Base-by-base conservation (phyloP, 2,888 invertebrate species). In the Dasypolia templi region DNA sequence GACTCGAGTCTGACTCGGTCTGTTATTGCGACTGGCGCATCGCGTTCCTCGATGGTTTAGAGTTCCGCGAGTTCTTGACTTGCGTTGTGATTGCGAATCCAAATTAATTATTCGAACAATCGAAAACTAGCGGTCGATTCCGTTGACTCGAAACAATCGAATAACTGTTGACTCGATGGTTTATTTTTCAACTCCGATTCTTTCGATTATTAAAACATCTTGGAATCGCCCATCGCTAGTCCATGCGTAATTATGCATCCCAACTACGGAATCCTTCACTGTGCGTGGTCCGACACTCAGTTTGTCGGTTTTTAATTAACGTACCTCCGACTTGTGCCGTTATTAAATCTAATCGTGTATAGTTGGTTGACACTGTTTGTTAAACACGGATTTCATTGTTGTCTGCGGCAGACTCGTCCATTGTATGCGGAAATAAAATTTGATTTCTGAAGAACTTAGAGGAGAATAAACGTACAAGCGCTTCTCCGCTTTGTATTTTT, bases 281-380 rank as follows among this genome's bases (percentile, higher is more conserved):
- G 3, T 22, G 29, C 29, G 22, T 22, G 7, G 44, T 22, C 0
- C 9, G 7, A 49, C 1, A 29, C 5, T 14, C 5, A 17, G 29
- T 53, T 32, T 14, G 3, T 55, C 5, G 32, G 22, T 22, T 56
- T 83, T 80, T 75, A 68, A 79, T 76, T 69, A 71, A 63, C 65
- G 59, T 59, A 56, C 46, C 61, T 58, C 22, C 19, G 39, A 70
- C 66, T 72, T 65, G 68, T 66, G 71, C 55, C 64, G 71, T 75
- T 79, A 81, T 79, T 75, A 79, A 79, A 79, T 77, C 65, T 80
- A 75, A 83, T 83, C 77, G 63, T 68, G 75, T 86, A 55, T 72
- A 71, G 55, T 75, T 81, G 51, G 75, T 73, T 42, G 72, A 65
- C 61, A 62, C 75, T 56, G 74, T 79, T 85, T 77, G 79, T 75